Evolutionary conservation across 1,140 invertebrate species (phyloP).

Genomic region (Drosophila nasuta): DNA sequence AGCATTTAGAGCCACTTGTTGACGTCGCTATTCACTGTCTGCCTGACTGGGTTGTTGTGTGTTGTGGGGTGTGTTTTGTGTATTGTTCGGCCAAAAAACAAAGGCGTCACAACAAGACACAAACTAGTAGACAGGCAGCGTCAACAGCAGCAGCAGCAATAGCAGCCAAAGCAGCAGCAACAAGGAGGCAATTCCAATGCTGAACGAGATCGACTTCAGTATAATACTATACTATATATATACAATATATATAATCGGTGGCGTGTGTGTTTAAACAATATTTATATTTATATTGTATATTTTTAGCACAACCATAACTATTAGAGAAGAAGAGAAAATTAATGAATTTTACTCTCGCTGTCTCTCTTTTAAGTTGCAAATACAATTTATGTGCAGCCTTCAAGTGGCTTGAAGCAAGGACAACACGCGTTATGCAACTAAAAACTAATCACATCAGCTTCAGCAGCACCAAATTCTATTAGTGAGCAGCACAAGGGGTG

Average conservation of each 20-base stretch:
- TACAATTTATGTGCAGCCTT: constrained; percentile 17
- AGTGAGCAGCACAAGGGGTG: constrained; percentile 1
- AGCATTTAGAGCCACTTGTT: constrained; percentile 48
- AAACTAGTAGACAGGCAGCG: constrained; percentile 68
- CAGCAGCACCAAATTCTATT: constrained; percentile 51
- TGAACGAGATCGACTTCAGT: constrained; percentile 18
- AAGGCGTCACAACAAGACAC: constrained; percentile 74
- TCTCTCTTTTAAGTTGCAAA: constrained; percentile 56
- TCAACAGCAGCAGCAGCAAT: constrained; percentile 16
- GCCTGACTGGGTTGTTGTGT: constrained; percentile 2
- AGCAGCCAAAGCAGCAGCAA: constrained; percentile 14
- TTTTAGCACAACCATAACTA: constrained; percentile 69
- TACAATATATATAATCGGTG: constrained; percentile 10
- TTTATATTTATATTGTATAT: constrained; percentile 41
- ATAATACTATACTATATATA: constrained; percentile 4
- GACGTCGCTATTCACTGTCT: constrained; percentile 15
- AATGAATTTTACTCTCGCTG: constrained; percentile 65
- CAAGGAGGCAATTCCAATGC: constrained; percentile 44
- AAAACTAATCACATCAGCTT: constrained; percentile 55
- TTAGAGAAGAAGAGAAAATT: constrained; percentile 69
- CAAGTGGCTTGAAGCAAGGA: constrained; percentile 34
- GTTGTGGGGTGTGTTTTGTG: constrained; percentile 20
- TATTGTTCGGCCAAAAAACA: constrained; percentile 71
- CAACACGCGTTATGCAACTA: constrained; percentile 64
- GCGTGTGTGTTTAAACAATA: constrained; percentile 63